Evolutionary conservation across 2,797 vertebrate genomes (phyloP).

Genomic region (Onychomys arenicola): DNA sequence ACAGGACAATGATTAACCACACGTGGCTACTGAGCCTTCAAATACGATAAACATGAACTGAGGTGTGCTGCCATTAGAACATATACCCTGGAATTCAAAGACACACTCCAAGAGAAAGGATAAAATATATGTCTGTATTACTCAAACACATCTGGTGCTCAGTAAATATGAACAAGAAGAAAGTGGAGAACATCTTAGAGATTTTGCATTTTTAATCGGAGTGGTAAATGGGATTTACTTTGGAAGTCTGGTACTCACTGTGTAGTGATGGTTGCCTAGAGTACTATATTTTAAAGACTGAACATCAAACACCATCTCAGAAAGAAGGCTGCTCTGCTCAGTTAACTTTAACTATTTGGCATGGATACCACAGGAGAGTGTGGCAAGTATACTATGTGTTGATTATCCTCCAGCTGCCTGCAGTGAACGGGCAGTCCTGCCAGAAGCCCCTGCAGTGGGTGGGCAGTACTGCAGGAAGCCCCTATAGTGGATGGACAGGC

Average conservation of each 20-base stretch:
- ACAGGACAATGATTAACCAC: neutral
- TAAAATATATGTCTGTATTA: neutral
- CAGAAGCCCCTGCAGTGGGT: neutral
- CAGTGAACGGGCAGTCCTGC: neutral
- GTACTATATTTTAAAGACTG: neutral
- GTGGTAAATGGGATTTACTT: neutral
- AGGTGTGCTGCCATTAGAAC: neutral
- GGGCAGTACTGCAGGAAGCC: neutral
- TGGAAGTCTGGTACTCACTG: neutral
- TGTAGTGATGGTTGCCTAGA: neutral
- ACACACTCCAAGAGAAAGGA: neutral
- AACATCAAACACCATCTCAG: neutral
- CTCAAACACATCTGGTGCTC: neutral
- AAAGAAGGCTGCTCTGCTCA: neutral
- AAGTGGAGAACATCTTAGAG: neutral
- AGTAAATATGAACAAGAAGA: neutral
- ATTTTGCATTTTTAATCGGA: neutral
- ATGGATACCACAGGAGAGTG: neutral
- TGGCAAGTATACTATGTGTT: neutral
- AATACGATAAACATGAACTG: neutral
- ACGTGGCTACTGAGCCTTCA: neutral
- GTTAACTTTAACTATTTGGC: constrained; percentile 21
- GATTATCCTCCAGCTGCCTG: neutral
- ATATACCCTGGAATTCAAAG: neutral
- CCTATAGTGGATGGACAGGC: neutral